phyloP scores from a whole-genome alignment of 2,113 vertebrate genomes.

The Tretioscincus oriximinensis region DNA sequence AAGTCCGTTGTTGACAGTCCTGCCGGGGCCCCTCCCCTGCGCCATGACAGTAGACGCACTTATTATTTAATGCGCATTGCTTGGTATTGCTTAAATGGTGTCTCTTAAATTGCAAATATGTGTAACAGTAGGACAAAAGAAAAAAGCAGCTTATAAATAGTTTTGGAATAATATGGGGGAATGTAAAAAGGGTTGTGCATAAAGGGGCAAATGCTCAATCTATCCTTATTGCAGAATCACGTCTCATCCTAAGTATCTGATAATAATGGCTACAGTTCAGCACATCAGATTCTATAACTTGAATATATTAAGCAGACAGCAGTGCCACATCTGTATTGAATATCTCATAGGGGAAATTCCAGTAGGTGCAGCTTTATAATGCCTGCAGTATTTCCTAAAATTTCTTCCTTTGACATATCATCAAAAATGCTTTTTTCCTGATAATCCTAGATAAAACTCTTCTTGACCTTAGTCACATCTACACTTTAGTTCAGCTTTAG shows the following conservation, averaged over 20 bases:
- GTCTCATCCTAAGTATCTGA: neutral
- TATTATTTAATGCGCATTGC: neutral
- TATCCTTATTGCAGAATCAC: neutral
- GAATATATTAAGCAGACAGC: no score
- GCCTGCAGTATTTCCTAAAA: no score
- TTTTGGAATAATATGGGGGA: neutral
- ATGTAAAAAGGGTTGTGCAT: neutral
- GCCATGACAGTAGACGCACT: neutral
- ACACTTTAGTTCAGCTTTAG: no score
- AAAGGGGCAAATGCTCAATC: neutral
- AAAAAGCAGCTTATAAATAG: neutral
- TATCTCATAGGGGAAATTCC: no score
- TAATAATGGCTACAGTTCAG: neutral
- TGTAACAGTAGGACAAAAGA: neutral
- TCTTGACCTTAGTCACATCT: no score
- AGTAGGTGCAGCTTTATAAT: no score
- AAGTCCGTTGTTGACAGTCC: slow-evolving; percentile 25
- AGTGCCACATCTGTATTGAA: no score
- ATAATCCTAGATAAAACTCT: no score
- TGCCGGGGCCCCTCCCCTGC: neutral
- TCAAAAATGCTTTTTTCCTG: no score
- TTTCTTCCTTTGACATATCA: no score
- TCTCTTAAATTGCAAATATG: neutral
- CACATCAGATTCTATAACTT: neutral
- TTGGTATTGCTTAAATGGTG: neutral